Percentiles rank a stretch among this genome's conserved stretches.
phyloP scores from a whole-genome alignment of 2,797 vertebrate species.

The Delichon dasypus region DNA sequence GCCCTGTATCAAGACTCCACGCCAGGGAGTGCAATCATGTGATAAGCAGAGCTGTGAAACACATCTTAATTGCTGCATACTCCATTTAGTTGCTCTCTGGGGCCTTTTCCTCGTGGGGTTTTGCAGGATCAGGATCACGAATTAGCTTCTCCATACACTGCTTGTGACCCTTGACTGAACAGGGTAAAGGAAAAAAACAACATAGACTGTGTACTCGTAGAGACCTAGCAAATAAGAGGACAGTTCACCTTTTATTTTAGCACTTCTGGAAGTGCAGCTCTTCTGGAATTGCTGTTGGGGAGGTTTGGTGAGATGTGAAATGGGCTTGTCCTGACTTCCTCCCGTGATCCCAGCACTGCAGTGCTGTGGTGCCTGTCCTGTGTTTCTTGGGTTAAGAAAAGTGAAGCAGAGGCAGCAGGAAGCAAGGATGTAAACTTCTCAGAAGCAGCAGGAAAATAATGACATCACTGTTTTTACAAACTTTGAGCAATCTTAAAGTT shows the following conservation, averaged over 20 bases:
- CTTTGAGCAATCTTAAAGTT: not conserved
- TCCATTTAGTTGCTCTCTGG: not conserved
- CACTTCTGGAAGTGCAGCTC: not conserved
- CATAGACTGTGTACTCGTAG: not conserved
- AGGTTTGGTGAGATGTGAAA: not conserved
- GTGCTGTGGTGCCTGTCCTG: not conserved
- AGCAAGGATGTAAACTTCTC: slow-evolving; percentile 55
- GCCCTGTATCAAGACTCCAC: not conserved
- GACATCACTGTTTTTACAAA: not conserved
- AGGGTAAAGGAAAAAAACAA: not conserved
- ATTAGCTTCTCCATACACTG: not conserved
- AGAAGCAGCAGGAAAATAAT: slow-evolving; percentile 39
- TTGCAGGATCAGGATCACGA: not conserved
- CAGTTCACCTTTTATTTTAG: slow-evolving; percentile 30
- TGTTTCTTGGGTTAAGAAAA: slow-evolving; percentile 42
- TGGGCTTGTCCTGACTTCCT: not conserved
- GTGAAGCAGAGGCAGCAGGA: slow-evolving; percentile 65
- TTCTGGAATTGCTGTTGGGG: not conserved
- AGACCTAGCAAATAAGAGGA: not conserved
- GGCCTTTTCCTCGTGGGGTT: not conserved
- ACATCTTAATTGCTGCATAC: not conserved
- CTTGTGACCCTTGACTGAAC: not conserved
- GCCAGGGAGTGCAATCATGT: not conserved
- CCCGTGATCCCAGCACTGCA: not conserved
- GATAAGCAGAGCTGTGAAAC: not conserved